These are phyloP conservation scores for Anagyrus pseudococci DNA, from an alignment of 2,888 invertebrate species.

Conservation along the genomic window DNA sequence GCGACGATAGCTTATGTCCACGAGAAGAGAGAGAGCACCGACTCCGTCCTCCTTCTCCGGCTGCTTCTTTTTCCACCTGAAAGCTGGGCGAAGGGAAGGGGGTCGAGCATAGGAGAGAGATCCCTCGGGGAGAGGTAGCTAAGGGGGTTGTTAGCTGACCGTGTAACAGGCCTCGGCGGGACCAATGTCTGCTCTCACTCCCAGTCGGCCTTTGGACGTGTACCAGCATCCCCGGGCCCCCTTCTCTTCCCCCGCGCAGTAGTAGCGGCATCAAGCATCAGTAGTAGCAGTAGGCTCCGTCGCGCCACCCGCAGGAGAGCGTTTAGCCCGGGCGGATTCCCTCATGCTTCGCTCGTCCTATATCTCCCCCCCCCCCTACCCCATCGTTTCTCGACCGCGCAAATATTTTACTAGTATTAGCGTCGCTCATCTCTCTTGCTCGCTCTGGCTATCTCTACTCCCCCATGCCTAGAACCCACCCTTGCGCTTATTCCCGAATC, in stretches of 20 bases:
- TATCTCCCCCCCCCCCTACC: slow-evolving; percentile 3
- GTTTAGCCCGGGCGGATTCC: slow-evolving; percentile 29
- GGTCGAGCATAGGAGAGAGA: too few relatives aligned
- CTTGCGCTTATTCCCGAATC: too few relatives aligned
- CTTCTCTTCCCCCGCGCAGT: neutral
- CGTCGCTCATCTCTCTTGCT: slow-evolving; percentile 3
- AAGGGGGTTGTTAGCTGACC: slow-evolving; percentile 58
- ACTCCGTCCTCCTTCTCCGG: slow-evolving; percentile 2
- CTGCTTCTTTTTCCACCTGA: slow-evolving; percentile 3
- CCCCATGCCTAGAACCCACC: too few relatives aligned
- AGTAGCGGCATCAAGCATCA: too few relatives aligned
- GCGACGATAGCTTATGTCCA: too few relatives aligned
- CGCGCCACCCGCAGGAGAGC: too few relatives aligned
- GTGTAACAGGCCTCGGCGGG: slow-evolving; percentile 56
- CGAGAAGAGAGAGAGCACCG: too few relatives aligned
- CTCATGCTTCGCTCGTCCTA: slow-evolving; percentile 16
- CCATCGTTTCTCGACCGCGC: slow-evolving; percentile 25
- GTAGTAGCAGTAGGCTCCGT: too few relatives aligned
- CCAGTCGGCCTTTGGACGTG: neutral
- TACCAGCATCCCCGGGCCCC: too few relatives aligned
- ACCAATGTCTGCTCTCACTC: slow-evolving; percentile 29
- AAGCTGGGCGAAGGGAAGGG: neutral
- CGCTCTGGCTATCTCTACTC: too few relatives aligned
- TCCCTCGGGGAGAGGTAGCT: slow-evolving; percentile 30
- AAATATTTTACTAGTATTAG: slow-evolving; percentile 40